Conservation (phyloP, 2,113 vertebrate genomes). For the Opisthocomus hoazin region DNA sequence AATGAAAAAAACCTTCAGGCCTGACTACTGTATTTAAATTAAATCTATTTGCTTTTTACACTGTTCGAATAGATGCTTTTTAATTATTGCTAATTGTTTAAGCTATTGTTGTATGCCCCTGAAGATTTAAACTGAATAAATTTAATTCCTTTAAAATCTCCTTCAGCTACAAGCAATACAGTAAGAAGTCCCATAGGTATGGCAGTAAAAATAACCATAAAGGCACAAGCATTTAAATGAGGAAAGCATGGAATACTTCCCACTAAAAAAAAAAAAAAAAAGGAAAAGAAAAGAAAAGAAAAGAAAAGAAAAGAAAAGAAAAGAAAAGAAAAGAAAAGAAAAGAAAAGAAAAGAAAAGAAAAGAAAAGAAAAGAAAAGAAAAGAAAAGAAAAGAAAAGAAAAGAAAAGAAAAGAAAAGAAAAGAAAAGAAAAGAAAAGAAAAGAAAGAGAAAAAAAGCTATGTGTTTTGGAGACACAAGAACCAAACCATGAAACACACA, state of each 20-base stretch:
- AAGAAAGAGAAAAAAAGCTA: neutral
- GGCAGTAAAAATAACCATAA: constrained; percentile 71
- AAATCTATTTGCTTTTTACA: constrained; percentile 71
- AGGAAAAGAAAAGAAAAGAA: neutral
- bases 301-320: neutral
- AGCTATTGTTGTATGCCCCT: constrained; percentile 62
- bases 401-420: neutral
- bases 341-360: neutral
- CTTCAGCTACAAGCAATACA: constrained; percentile 63
- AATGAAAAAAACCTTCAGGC: constrained; percentile 35
- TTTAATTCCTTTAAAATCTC: constrained; percentile 69
- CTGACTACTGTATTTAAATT: constrained; percentile 63
- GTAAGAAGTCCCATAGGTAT: constrained; percentile 70
- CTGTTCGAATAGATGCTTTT: constrained; percentile 70
- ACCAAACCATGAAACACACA: constrained; percentile 80
- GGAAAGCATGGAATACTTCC: constrained; percentile 53
- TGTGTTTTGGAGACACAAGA: constrained; percentile 75
- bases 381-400: neutral
- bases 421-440: neutral
- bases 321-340: neutral
- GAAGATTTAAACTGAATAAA: constrained; percentile 67
- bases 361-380: neutral
- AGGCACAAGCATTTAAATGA: constrained; percentile 68
- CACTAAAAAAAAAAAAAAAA: neutral
- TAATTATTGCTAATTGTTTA: constrained; percentile 78